Percentiles rank a stretch among this genome's conserved stretches.
Evolutionary conservation across 2,113 vertebrate species (phyloP).

Genomic region (Pluvialis apricaria): DNA sequence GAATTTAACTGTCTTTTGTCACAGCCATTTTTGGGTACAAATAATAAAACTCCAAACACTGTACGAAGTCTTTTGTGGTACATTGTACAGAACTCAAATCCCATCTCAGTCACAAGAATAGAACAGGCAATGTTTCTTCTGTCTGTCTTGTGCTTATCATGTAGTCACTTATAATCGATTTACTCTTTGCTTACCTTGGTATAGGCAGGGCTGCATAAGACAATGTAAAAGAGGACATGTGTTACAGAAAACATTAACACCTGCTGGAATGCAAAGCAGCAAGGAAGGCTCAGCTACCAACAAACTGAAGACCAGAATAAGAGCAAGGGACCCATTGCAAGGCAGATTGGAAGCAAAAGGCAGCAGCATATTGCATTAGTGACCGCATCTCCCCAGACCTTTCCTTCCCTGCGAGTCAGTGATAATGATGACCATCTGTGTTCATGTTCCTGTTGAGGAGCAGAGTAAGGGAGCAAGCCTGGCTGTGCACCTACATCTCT

Average conservation of each 20-base stretch:
- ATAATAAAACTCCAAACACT: not conserved
- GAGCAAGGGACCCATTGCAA: not conserved
- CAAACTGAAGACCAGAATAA: not conserved
- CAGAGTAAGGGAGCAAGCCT: not conserved
- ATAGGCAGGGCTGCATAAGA: not conserved
- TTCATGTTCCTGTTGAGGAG: fast-evolving
- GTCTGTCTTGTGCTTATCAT: not conserved
- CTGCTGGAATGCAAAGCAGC: not conserved
- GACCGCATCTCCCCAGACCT: not conserved
- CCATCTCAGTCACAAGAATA: not conserved
- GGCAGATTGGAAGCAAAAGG: not conserved
- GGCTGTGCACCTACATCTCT: fast-evolving
- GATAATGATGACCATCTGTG: fast-evolving
- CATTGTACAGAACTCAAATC: not conserved
- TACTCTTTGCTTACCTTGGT: not conserved
- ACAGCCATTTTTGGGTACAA: not conserved
- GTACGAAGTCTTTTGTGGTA: not conserved
- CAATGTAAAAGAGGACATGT: not conserved
- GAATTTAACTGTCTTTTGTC: not conserved
- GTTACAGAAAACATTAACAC: not conserved
- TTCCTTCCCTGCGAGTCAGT: not conserved
- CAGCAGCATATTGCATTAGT: not conserved
- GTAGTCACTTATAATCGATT: not conserved
- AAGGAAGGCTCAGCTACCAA: not conserved
- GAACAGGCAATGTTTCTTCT: not conserved